Conservation (phyloP, 2,888 invertebrate genomes). For the Disparrhopalites patrizii region DNA sequence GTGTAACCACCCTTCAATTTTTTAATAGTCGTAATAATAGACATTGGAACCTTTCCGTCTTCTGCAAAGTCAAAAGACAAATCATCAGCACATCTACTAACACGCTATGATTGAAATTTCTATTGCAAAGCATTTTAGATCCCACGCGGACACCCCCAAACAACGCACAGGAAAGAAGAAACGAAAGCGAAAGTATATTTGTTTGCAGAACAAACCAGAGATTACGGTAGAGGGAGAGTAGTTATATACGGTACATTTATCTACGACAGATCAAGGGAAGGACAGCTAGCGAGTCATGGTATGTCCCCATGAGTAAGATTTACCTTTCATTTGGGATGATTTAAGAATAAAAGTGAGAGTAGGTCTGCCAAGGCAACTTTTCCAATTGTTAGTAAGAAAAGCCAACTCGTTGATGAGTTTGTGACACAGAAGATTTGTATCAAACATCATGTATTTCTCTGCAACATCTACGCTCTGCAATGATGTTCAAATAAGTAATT, state of each 20-base stretch:
- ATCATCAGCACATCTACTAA: too few relatives aligned
- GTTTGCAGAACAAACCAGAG: too few relatives aligned
- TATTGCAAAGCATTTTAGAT: too few relatives aligned
- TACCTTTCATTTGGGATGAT: constrained; percentile 45
- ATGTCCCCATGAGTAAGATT: constrained; percentile 14
- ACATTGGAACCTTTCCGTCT: constrained; percentile 83
- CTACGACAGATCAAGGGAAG: not conserved
- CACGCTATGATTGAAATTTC: too few relatives aligned
- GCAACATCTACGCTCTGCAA: constrained; percentile 52
- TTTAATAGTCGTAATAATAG: constrained; percentile 96
- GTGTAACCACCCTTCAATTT: constrained; percentile 98
- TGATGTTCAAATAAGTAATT: constrained; percentile 11
- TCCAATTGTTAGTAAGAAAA: constrained; percentile 53
- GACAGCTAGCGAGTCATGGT: not conserved
- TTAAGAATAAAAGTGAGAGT: constrained; percentile 47
- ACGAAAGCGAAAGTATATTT: too few relatives aligned
- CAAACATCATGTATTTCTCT: constrained; percentile 52
- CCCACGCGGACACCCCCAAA: too few relatives aligned
- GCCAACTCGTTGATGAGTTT: constrained; percentile 52
- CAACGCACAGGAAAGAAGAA: too few relatives aligned
- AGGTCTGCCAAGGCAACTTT: constrained; percentile 52
- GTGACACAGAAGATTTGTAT: constrained; percentile 52
- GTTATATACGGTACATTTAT: too few relatives aligned
- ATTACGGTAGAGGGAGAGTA: too few relatives aligned
- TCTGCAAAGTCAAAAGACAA: constrained; percentile 59